phyloP scores from a whole-genome alignment of 2,888 invertebrate species.

The Caenorhabditis sp. region DNA sequence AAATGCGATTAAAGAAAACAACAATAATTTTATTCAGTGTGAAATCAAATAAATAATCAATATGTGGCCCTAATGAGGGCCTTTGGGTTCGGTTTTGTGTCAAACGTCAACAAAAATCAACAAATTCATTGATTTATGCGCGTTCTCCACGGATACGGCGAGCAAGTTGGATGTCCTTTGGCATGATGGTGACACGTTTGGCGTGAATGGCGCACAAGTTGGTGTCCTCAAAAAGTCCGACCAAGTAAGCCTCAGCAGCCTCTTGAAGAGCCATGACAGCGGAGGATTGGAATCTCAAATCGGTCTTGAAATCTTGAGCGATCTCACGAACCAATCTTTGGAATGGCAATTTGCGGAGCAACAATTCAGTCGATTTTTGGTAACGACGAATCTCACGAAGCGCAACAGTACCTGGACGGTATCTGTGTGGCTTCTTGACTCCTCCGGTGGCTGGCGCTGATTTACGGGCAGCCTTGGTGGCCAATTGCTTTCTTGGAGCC shows the following conservation, averaged over 20 bases:
- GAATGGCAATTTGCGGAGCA: constrained; percentile 54
- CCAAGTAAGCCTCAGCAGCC: constrained; percentile 83
- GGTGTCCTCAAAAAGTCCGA: constrained; percentile 94
- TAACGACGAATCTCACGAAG: constrained; percentile 95
- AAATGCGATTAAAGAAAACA: too few species aligned
- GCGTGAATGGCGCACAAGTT: constrained; percentile 97
- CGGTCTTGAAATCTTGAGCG: constrained; percentile 53
- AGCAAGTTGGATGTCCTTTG: constrained; percentile 75
- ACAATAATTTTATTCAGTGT: too few species aligned
- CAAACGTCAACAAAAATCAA: too few species aligned
- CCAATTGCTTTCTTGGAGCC: constrained; percentile 48
- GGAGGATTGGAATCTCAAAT: constrained; percentile 51
- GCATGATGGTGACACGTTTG: constrained; percentile 96
- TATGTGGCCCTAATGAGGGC: too few species aligned
- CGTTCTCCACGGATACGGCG: constrained; percentile 32
- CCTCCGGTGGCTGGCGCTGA: constrained; percentile 90
- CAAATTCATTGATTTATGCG: too few species aligned
- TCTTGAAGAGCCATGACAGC: constrained; percentile 76
- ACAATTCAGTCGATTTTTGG: constrained; percentile 82
- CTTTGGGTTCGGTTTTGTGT: too few species aligned
- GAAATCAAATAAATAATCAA: too few species aligned
- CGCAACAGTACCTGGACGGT: constrained; percentile 92
- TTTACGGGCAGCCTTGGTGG: constrained; percentile 79
- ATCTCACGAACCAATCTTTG: constrained; percentile 53
- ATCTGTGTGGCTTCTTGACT: constrained; percentile 90